phyloP scores from a whole-genome alignment of 2,113 vertebrate species.

The Ammodytes dubius region DNA sequence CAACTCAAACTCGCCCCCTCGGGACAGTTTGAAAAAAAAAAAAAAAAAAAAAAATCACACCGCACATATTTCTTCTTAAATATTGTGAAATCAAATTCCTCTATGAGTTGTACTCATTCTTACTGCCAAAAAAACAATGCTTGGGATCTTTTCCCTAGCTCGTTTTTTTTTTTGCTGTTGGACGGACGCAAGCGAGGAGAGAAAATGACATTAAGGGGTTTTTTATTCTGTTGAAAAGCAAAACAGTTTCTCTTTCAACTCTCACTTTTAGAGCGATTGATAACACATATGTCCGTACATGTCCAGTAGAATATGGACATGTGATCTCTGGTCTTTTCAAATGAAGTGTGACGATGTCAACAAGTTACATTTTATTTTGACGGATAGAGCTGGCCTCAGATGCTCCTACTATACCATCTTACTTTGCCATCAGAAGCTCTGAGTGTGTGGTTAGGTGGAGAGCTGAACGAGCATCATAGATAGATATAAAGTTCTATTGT shows the following conservation, averaged over 20 bases:
- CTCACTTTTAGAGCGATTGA: conserved; percentile 20
- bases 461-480: conserved; percentile 41
- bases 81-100: conserved; percentile 75
- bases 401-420: conserved; percentile 20
- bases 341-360: conserved; percentile 37
- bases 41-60: conserved; percentile 56
- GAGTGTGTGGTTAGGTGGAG: conserved; percentile 16
- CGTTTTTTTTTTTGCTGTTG: neutral
- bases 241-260: conserved; percentile 35
- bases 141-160: conserved; percentile 43
- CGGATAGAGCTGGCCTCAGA: neutral
- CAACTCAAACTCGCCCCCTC: conserved; percentile 27
- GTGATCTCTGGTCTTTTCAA: conserved; percentile 5
- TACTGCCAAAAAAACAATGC: conserved; percentile 71
- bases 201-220: conserved; percentile 20
- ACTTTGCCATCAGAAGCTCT: conserved; percentile 33
- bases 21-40: conserved; percentile 63
- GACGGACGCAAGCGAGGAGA: conserved; percentile 10
- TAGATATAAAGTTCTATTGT: too few relatives aligned
- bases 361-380: conserved; percentile 45
- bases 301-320: conserved; percentile 11
- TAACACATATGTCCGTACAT: neutral
- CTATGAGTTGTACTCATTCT: conserved; percentile 59
- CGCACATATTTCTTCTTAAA: conserved; percentile 74
- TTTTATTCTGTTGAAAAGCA: conserved; percentile 29